Conservation (phyloP, 2,888 invertebrate species). For the Epinotia nisella region DNA sequence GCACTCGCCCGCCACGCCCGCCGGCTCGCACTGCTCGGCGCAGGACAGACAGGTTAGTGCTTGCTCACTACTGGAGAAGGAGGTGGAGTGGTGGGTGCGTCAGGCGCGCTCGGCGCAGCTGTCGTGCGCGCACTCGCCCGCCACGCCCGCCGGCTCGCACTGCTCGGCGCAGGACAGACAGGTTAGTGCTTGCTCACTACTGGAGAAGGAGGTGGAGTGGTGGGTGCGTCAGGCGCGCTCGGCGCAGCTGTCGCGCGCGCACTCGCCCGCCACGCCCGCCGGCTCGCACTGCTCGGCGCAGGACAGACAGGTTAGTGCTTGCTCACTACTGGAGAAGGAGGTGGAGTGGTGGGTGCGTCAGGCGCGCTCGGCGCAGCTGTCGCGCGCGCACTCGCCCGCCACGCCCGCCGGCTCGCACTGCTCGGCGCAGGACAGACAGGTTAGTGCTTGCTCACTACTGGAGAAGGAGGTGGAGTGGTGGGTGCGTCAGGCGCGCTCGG, state of each 20-base stretch:
- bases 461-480: no score
- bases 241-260: constrained; percentile 70
- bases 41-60: no score
- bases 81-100: no score
- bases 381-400: constrained; percentile 76
- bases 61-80: no score
- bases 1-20: constrained; percentile 73
- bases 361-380: constrained; percentile 65
- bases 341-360: constrained; percentile 76
- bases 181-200: no score
- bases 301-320: constrained; percentile 67
- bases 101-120: no score
- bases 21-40: constrained; percentile 54
- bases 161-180: no score
- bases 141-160: no score
- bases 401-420: constrained; percentile 60
- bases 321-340: constrained; percentile 70
- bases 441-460: no score
- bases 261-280: constrained; percentile 72
- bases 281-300: constrained; percentile 53
- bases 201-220: constrained; percentile 76
- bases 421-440: no score
- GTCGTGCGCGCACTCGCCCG: no score
- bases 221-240: constrained; percentile 74
- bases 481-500: no score